phyloP scores from a whole-genome alignment of 2,888 invertebrate genomes.

The Caenorhabditis auriculariae region DNA sequence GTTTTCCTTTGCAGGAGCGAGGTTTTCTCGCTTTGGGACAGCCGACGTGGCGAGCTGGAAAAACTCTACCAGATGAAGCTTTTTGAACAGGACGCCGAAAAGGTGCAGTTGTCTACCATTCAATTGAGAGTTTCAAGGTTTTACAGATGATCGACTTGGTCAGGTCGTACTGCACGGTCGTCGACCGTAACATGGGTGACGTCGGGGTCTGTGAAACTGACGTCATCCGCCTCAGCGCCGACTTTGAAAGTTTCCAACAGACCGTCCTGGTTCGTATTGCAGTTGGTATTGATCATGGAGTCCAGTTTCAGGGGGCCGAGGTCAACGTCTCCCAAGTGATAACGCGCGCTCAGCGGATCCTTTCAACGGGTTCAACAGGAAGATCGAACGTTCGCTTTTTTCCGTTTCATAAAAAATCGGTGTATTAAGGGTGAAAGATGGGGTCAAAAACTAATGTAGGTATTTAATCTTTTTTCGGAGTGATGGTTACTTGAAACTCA shows the following conservation, averaged over 20 bases:
- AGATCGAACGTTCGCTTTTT: no score
- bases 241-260: slow-evolving; percentile 17
- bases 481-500: no score
- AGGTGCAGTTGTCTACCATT: slow-evolving; percentile 9
- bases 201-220: slow-evolving; percentile 33
- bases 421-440: not conserved
- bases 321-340: slow-evolving; percentile 33
- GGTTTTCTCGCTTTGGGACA: slow-evolving; percentile 88
- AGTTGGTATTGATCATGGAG: no score
- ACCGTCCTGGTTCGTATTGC: slow-evolving; percentile 9
- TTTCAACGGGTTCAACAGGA: no score
- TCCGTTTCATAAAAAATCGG: no score
- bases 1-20: slow-evolving; percentile 77
- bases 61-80: slow-evolving; percentile 92
- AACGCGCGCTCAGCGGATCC: no score
- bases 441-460: slow-evolving; percentile 6
- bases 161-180: slow-evolving; percentile 12
- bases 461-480: not conserved
- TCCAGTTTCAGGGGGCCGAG: slow-evolving; percentile 26
- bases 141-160: slow-evolving; percentile 16
- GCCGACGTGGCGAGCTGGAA: slow-evolving; percentile 88
- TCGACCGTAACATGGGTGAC: slow-evolving; percentile 29
- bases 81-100: slow-evolving; percentile 95
- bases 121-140: not conserved
- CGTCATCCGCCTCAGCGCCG: slow-evolving; percentile 13